A percentile compares a stretch with the other conserved stretches of the same genome.
Evolutionary conservation across 2,113 vertebrate species (phyloP).

Genomic region (Rattus rattus): DNA sequence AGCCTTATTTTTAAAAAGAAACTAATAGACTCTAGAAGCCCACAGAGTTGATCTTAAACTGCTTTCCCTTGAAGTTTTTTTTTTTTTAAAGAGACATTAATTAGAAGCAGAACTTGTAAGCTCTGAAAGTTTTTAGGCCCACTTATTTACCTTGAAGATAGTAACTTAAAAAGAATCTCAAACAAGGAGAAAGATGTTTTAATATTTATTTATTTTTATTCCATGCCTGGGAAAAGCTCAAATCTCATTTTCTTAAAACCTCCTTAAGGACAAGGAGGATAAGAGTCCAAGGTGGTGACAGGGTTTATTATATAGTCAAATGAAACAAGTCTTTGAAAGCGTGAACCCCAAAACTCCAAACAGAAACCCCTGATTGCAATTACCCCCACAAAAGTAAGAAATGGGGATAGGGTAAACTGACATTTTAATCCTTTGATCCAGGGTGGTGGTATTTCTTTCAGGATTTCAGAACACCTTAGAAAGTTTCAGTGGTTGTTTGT

Average conservation of each 20-base stretch:
- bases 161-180: slow-evolving; percentile 44
- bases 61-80: slow-evolving; percentile 1
- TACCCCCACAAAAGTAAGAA: slow-evolving; percentile 44
- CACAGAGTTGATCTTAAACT: slow-evolving; percentile 61
- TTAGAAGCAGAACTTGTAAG: slow-evolving; percentile 57
- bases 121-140: slow-evolving; percentile 75
- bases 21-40: slow-evolving; percentile 48
- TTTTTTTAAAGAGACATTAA: slow-evolving; percentile 11
- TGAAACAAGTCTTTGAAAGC: slow-evolving; percentile 73
- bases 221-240: slow-evolving; percentile 61
- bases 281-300: slow-evolving; percentile 74
- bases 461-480: slow-evolving; percentile 48
- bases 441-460: slow-evolving; percentile 32
- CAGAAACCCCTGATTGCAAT: slow-evolving; percentile 57
- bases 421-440: slow-evolving; percentile 45
- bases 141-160: slow-evolving; percentile 58
- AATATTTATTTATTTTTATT: slow-evolving; percentile 67
- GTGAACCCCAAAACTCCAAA: slow-evolving; percentile 60
- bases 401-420: not conserved
- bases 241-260: slow-evolving; percentile 74
- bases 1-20: slow-evolving; percentile 46
- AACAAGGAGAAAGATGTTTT: slow-evolving; percentile 69
- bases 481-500: slow-evolving; percentile 35
- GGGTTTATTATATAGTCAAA: slow-evolving; percentile 70
- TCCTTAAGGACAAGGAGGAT: slow-evolving; percentile 46